phyloP scores from a whole-genome alignment of 2,797 vertebrate species.

The Trichosurus vulpecula region DNA sequence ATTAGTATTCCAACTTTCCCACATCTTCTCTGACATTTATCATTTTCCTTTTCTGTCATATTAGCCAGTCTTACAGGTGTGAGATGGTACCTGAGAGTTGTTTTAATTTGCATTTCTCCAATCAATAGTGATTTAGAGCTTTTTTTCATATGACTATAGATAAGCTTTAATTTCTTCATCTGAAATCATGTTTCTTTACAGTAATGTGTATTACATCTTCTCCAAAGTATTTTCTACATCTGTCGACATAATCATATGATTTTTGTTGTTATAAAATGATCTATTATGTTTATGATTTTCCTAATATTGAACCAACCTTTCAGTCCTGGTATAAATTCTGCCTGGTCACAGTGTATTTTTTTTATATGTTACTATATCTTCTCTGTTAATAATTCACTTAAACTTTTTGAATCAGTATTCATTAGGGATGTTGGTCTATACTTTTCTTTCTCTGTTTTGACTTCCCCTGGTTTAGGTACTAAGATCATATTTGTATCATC shows the following conservation, averaged over 20 bases:
- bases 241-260: not conserved
- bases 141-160: too few relatives aligned
- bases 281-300: not conserved
- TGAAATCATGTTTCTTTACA: not conserved
- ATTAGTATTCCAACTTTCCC: too few relatives aligned
- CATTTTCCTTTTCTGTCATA: too few relatives aligned
- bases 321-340: not conserved
- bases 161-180: too few relatives aligned
- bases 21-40: too few relatives aligned
- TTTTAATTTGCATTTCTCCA: too few relatives aligned
- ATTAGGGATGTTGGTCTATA: not conserved
- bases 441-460: not conserved
- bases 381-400: not conserved
- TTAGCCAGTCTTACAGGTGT: too few relatives aligned
- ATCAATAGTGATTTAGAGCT: too few relatives aligned
- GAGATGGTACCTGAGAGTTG: too few relatives aligned
- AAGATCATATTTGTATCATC: not conserved
- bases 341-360: not conserved
- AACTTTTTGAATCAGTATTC: not conserved
- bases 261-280: not conserved
- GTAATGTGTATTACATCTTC: not conserved
- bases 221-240: not conserved
- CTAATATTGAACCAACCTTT: not conserved
- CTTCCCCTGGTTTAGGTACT: not conserved
- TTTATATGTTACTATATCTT: not conserved